Evolutionary conservation across 37 sponge, comb jelly and placozoan species (phyloP).

Genomic region (Dysidea cf. avara): DNA sequence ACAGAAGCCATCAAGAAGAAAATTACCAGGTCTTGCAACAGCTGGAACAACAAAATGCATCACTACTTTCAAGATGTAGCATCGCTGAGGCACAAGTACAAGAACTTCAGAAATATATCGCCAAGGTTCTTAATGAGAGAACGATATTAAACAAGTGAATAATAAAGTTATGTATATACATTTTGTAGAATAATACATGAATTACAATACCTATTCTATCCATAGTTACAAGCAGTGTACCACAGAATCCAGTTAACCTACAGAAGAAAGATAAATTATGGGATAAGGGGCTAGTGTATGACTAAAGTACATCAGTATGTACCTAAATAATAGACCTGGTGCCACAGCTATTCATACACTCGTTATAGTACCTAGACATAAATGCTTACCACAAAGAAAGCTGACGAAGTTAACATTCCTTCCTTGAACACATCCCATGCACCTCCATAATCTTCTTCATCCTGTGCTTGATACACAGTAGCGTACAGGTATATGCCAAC

Average conservation of each 20-base stretch:
- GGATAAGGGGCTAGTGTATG: no score
- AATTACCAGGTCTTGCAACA: no score
- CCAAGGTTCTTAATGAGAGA: background rate
- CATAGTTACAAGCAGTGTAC: slow-evolving; percentile 24
- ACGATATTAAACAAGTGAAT: background rate
- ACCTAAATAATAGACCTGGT: background rate
- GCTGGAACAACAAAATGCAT: background rate
- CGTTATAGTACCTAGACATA: background rate
- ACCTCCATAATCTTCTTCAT: slow-evolving; percentile 90
- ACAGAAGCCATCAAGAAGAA: no score
- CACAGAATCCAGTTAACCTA: slow-evolving; percentile 62
- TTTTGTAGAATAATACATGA: no score
- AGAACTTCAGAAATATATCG: background rate
- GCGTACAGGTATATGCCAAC: slow-evolving; percentile 61
- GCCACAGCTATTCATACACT: background rate
- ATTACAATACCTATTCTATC: no score
- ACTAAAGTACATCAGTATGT: no score
- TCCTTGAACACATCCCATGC: slow-evolving; percentile 89
- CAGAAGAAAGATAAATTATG: no score
- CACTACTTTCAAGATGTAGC: background rate
- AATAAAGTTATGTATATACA: no score
- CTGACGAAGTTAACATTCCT: slow-evolving; percentile 87
- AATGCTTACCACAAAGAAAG: slow-evolving; percentile 82
- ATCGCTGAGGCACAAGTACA: slow-evolving; percentile 12
- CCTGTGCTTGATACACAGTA: slow-evolving; percentile 69